These are phyloP conservation scores for Meloe dianella DNA, from an alignment of 2,888 invertebrate genomes.

Conservation along the genomic window DNA sequence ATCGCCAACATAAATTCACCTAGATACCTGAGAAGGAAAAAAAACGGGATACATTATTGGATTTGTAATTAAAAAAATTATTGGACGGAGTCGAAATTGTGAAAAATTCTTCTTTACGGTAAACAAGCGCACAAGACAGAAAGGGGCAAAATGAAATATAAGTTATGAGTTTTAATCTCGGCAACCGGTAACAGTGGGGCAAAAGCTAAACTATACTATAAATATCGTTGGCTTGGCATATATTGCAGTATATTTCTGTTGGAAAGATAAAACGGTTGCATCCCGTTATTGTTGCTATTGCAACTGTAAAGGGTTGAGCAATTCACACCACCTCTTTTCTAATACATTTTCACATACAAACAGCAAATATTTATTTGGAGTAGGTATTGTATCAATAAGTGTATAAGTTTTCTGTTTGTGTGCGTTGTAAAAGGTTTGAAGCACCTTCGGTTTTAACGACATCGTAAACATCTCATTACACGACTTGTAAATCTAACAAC, in stretches of 20 bases:
- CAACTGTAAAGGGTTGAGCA: conserved; percentile 10
- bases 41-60: conserved; percentile 38
- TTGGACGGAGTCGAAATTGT: conserved; percentile 37
- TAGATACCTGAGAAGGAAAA: conserved; percentile 30
- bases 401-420: conserved; percentile 10
- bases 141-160: conserved; percentile 59
- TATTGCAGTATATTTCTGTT: conserved; percentile 57
- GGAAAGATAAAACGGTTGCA: conserved; percentile 52
- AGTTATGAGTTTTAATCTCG: conserved; percentile 61
- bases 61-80: conserved; percentile 51
- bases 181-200: conserved; percentile 53
- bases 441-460: conserved; percentile 49
- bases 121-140: conserved; percentile 40
- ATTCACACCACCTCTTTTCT: conserved; percentile 13
- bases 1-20: conserved; percentile 39
- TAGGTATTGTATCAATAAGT: conserved; percentile 3
- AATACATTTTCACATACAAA: background rate
- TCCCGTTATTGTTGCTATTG: conserved; percentile 40
- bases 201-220: conserved; percentile 55
- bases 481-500: conserved; percentile 48
- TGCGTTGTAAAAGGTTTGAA: conserved; percentile 34
- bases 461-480: conserved; percentile 51
- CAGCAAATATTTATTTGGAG: conserved; percentile 8
- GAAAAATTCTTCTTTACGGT: conserved; percentile 45
- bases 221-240: conserved; percentile 55